phyloP scores from a whole-genome alignment of 2,797 vertebrate species.

The Poeciliopsis presidionis region DNA sequence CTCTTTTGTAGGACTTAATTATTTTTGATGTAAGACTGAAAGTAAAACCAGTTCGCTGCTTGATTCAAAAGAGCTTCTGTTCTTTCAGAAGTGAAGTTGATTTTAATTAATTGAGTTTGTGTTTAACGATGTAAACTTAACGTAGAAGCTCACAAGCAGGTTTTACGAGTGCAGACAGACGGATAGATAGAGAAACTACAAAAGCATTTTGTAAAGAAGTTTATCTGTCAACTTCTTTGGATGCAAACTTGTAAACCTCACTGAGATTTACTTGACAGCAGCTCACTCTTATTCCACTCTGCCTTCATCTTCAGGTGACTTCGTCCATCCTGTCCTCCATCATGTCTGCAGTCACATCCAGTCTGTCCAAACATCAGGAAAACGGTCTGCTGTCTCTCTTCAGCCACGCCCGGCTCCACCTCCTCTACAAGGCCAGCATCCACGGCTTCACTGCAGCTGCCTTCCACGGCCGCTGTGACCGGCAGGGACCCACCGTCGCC shows the following conservation, averaged over 20 bases:
- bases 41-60: neutral
- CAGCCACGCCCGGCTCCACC: conserved; percentile 51
- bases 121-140: neutral
- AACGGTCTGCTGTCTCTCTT: conserved; percentile 65
- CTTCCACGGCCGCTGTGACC: conserved; percentile 63
- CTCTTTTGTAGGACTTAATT: no score
- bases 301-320: conserved; percentile 8
- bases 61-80: neutral
- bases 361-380: conserved; percentile 55
- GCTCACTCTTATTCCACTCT: neutral
- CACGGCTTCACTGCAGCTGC: conserved; percentile 42
- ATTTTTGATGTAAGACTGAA: neutral
- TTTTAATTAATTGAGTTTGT: neutral
- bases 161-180: no score
- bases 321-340: neutral
- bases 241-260: neutral
- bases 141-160: neutral
- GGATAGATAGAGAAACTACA: neutral
- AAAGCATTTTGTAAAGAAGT: no score
- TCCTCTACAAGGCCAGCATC: conserved; percentile 75
- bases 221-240: neutral
- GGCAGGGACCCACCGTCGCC: conserved; percentile 63
- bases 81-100: neutral
- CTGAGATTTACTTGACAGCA: neutral
- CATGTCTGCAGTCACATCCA: conserved; percentile 65